Evolutionary conservation across 2,113 vertebrate species (phyloP).

Genomic region (Elachura formosa): DNA sequence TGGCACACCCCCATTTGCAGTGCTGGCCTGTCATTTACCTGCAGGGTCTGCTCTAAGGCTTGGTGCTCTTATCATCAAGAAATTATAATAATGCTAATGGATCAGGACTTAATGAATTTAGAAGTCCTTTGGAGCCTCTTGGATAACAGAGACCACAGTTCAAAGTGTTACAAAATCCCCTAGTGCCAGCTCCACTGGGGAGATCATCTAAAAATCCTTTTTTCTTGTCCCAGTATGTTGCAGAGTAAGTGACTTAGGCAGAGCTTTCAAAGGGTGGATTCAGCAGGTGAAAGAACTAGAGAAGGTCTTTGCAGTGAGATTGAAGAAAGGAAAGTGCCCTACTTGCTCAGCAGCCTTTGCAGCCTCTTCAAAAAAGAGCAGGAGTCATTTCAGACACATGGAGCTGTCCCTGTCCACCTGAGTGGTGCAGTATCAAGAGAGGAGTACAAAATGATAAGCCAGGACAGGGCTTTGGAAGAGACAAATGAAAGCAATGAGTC

Average conservation of each 20-base stretch:
- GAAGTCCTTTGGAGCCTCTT: background rate
- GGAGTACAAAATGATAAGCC: background rate
- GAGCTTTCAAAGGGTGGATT: slow-evolving; percentile 19
- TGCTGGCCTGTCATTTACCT: background rate
- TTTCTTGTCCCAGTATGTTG: background rate
- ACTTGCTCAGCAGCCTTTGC: background rate
- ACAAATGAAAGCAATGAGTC: background rate
- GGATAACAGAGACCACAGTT: background rate
- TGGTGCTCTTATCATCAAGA: background rate
- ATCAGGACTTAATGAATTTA: background rate
- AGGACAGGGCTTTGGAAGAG: background rate
- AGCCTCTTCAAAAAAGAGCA: background rate
- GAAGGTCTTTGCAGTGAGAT: background rate
- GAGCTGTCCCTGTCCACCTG: background rate
- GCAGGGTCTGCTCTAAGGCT: background rate
- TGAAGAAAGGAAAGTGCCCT: background rate
- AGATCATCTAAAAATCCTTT: background rate
- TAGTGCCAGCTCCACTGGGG: background rate
- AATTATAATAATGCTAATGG: background rate
- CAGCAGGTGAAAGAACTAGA: background rate
- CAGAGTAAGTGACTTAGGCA: background rate
- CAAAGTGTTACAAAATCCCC: background rate
- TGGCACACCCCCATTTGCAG: background rate
- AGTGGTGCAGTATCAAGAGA: background rate
- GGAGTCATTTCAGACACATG: background rate